Evolutionary conservation across 2,797 vertebrate species (phyloP).

Genomic region (Crax fasciolata): DNA sequence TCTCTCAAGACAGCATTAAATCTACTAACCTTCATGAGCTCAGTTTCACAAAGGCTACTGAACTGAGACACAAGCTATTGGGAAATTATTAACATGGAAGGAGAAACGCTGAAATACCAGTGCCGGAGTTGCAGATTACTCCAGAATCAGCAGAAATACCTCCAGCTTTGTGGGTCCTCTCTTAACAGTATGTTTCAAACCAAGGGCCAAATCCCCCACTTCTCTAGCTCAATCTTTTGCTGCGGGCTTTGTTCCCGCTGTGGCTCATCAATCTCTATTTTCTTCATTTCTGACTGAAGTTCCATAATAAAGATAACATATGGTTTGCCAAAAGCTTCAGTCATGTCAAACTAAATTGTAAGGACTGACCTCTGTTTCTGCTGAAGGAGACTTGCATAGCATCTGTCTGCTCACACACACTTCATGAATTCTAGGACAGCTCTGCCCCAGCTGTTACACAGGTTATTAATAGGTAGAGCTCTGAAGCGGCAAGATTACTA

Average conservation of each 20-base stretch:
- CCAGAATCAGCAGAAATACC: background rate
- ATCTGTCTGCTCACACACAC: background rate
- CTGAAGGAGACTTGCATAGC: background rate
- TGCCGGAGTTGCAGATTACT: background rate
- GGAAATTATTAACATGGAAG: background rate
- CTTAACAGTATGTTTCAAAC: background rate
- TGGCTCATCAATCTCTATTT: background rate
- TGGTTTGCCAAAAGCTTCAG: background rate
- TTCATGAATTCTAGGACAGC: slow-evolving; percentile 2
- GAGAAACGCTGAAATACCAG: background rate
- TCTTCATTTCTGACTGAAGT: background rate
- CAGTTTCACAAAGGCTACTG: background rate
- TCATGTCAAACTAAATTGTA: slow-evolving; percentile 20
- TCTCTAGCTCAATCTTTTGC: background rate
- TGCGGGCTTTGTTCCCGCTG: background rate
- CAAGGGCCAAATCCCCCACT: background rate
- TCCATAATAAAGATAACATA: background rate
- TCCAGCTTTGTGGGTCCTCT: background rate
- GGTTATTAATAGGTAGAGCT: slow-evolving; percentile 41
- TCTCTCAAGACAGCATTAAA: background rate
- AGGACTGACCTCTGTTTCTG: background rate
- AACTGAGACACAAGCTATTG: background rate
- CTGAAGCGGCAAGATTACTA: background rate
- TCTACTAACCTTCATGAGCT: background rate
- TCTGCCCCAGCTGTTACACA: background rate